Evolutionary conservation across 1,140 invertebrate genomes (phyloP).

Genomic region (Trachelipus rathkii): DNA sequence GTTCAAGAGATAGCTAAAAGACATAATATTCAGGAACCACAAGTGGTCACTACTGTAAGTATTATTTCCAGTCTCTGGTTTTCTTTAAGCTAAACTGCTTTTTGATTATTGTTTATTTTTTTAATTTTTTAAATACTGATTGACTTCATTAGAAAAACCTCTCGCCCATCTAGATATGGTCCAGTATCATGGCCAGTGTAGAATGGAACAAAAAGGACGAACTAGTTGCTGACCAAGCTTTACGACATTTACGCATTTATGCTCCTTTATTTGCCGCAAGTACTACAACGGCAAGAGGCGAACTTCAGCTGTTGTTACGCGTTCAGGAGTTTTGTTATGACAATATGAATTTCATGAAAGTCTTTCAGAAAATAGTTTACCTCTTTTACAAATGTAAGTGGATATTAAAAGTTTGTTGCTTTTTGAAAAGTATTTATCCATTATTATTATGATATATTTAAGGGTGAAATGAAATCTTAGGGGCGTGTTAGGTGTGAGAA

Average conservation of each 20-base stretch:
- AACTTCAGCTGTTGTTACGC: constrained; percentile 80
- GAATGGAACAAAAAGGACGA: constrained; percentile 99
- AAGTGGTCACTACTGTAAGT: constrained; percentile 43
- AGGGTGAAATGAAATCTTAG: too few species aligned
- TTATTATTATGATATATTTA: too few species aligned
- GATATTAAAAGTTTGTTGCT: too few species aligned
- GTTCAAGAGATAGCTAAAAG: constrained; percentile 40
- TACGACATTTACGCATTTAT: constrained; percentile 56
- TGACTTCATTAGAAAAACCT: neutral
- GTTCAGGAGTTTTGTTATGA: constrained; percentile 97
- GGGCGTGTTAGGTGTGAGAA: too few species aligned
- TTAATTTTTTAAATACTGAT: neutral
- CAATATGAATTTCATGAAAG: constrained; percentile 98
- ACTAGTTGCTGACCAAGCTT: constrained; percentile 63
- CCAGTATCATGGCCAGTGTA: constrained; percentile 83
- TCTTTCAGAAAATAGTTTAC: constrained; percentile 94
- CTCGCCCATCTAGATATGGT: constrained; percentile 66
- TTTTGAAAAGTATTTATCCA: too few species aligned
- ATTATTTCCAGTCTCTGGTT: neutral
- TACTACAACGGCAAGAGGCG: constrained; percentile 70
- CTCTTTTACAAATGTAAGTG: constrained; percentile 86
- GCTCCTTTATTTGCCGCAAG: constrained; percentile 80
- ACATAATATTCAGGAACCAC: constrained; percentile 41
- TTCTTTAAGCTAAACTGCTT: too few species aligned
- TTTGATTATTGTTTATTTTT: constrained; percentile 19